Percentiles rank a stretch among this genome's conserved stretches.
These are phyloP conservation scores for Nannospalax galili DNA, from an alignment of 2,113 vertebrate species.

Conservation along the genomic window DNA sequence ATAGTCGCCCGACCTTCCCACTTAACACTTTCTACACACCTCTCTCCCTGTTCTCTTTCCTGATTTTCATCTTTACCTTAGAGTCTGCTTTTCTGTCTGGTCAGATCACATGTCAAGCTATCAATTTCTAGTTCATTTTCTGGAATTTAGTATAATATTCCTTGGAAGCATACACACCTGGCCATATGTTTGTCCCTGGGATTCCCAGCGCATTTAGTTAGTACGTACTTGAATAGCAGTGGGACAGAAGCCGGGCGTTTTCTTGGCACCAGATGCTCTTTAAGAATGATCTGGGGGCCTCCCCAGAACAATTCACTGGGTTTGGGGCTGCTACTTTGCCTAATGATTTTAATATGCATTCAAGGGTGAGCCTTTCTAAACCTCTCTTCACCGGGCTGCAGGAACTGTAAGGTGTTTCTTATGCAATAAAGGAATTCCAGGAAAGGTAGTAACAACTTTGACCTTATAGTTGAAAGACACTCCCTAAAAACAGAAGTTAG, in stretches of 20 bases:
- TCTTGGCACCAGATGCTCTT: not conserved
- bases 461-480: not conserved
- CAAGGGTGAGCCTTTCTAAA: not conserved
- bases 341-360: not conserved
- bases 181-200: not conserved
- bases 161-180: not conserved
- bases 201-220: not conserved
- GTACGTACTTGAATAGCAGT: not conserved
- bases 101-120: not conserved
- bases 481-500: not conserved
- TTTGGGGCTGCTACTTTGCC: not conserved
- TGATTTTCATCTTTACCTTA: not conserved
- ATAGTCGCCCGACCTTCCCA: too few species aligned
- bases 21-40: not conserved
- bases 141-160: not conserved
- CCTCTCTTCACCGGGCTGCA: not conserved
- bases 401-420: not conserved
- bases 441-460: not conserved
- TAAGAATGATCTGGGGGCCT: not conserved
- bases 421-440: not conserved
- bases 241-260: not conserved
- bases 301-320: not conserved
- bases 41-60: not conserved
- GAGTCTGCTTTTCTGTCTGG: not conserved
- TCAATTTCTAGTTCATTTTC: not conserved